Conservation (phyloP, 2,797 vertebrate species). For the Syncerus caffer region DNA sequence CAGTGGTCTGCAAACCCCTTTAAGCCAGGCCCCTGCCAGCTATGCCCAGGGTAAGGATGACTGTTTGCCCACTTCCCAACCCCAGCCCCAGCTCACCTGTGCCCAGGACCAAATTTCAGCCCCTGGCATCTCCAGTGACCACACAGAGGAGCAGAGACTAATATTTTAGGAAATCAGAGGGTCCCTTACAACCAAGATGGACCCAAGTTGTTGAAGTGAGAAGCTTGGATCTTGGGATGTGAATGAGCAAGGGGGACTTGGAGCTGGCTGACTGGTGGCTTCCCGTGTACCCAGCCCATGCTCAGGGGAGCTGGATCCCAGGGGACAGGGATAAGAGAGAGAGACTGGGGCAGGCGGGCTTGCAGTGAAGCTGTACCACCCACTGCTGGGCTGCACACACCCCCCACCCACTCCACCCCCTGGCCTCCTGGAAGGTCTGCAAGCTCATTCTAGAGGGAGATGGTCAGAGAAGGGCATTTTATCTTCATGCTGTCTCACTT, state of each 20-base stretch:
- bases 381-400: neutral
- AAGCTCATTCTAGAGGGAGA: neutral
- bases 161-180: neutral
- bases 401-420: rapidly evolving
- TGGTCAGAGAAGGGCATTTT: conserved; percentile 23
- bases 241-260: neutral
- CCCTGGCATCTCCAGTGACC: neutral
- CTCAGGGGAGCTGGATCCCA: neutral
- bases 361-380: neutral
- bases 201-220: neutral
- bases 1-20: neutral
- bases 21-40: neutral
- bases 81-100: neutral
- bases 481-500: conserved; percentile 28
- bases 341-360: neutral
- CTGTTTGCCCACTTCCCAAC: neutral
- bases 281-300: rapidly evolving
- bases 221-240: neutral
- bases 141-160: neutral
- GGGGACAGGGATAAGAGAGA: neutral
- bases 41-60: rapidly evolving
- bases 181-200: neutral
- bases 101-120: neutral
- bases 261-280: neutral
- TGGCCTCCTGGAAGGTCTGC: neutral